Evolutionary conservation across 2,113 vertebrate species (phyloP).

Genomic region (Odocoileus hemionus): DNA sequence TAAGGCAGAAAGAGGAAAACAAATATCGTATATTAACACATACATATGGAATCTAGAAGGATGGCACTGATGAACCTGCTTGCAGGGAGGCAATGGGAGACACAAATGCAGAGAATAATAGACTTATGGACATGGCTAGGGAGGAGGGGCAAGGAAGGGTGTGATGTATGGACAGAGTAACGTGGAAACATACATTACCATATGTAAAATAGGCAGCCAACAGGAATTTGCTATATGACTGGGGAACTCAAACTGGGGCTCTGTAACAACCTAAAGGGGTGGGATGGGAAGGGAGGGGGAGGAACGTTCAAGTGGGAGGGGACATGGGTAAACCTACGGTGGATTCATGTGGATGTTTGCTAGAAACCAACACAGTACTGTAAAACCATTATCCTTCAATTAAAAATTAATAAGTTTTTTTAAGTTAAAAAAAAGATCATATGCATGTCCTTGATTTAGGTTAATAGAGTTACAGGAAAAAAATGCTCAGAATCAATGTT

Average conservation of each 20-base stretch:
- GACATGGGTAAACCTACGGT: not conserved
- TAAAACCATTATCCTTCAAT: not conserved
- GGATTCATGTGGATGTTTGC: not conserved
- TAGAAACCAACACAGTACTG: not conserved
- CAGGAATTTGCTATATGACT: not conserved
- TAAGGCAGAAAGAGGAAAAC: not conserved
- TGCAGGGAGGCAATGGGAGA: not conserved
- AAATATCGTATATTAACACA: not conserved
- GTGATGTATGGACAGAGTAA: not conserved
- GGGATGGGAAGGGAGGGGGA: fast-evolving
- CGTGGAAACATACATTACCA: not conserved
- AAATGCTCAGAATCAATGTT: not conserved
- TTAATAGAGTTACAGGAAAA: not conserved
- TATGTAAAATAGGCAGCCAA: not conserved
- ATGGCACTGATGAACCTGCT: not conserved
- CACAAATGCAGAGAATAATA: not conserved
- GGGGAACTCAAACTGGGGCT: not conserved
- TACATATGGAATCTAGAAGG: not conserved
- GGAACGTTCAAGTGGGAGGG: not conserved
- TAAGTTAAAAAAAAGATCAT: not conserved
- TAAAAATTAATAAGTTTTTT: not conserved
- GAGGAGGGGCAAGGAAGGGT: not conserved
- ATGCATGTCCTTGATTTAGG: not conserved
- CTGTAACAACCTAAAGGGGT: not conserved
- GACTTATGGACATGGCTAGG: not conserved